These are phyloP conservation scores for Stenodema calcarata DNA, from an alignment of 2,888 invertebrate species.

Conservation along the genomic window DNA sequence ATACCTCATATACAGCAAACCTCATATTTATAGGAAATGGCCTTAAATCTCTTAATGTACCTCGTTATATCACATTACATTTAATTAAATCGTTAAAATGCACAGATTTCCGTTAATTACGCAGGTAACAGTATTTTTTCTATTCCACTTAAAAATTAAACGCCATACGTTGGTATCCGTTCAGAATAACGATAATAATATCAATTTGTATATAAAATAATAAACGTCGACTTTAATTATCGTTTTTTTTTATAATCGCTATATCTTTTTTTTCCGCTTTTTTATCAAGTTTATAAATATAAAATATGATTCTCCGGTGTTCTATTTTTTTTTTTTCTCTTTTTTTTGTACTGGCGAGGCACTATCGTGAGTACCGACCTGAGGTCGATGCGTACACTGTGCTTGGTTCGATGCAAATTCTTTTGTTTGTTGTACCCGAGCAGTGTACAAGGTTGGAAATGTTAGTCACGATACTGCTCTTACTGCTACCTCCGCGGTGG, in stretches of 20 bases:
- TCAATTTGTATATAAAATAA: conserved; percentile 47
- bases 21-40: background rate
- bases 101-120: conserved; percentile 27
- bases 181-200: conserved; percentile 38
- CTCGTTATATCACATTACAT: conserved; percentile 33
- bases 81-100: conserved; percentile 30
- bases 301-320: conserved; percentile 32
- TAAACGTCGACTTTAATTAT: conserved; percentile 16
- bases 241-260: conserved; percentile 22
- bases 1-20: background rate
- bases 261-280: conserved; percentile 24
- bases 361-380: conserved; percentile 53
- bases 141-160: conserved; percentile 1
- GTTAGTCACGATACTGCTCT: conserved; percentile 8
- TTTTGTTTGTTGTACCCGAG: background rate
- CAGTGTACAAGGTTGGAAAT: conserved; percentile 5
- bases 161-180: background rate
- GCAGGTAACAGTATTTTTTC: conserved; percentile 14
- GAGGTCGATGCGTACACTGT: conserved; percentile 28
- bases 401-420: conserved; percentile 7
- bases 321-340: conserved; percentile 12
- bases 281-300: conserved; percentile 20
- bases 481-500: conserved; percentile 52
- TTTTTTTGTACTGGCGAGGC: conserved; percentile 56
- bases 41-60: conserved; percentile 7